Base-by-base conservation (phyloP, 2,797 vertebrate species). In the Esox masquinongy region DNA sequence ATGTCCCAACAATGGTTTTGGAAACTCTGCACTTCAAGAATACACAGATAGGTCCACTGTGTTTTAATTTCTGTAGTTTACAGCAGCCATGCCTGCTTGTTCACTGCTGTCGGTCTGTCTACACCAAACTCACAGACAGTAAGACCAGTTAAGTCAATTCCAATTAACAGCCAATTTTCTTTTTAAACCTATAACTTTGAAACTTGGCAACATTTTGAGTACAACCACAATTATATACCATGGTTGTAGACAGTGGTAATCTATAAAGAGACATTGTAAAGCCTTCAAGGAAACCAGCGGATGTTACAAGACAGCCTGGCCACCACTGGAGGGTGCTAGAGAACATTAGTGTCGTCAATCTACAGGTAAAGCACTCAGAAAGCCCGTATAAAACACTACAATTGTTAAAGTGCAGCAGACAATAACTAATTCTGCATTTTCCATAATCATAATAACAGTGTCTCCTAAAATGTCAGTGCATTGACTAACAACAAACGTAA, bases 11-110 rank as follows among this genome's bases (percentile, higher is more conserved):
- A 19, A 15, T 75, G n/a, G 83, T 90, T 82, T 93, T 93, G 92
- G 91, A 92, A 92, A 92, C 90, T 90, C 87, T 86, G 90, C 88
- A 92, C 90, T 87, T 92, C 80, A 91, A 85, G 83, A 91, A 91
- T 79, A 71, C 31, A 77, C 84, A 87, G 82, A 85, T 78, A 80
- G 76, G 82, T 83, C 83, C 75, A 74, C 51, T 69, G 8, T 26
- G 69, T 70, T 53, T 75, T 80, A 51, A 69, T 74, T 76, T 72
- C 63, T 66, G 56, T 51, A 71, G 59, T 53, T 22, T 26, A 68
- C 70, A 78, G 67, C 73, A 73, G 71, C 77, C 51, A 49, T 19
- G 59, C 61, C 59, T 56, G 50, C 31, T 24, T 12, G 59, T 22
- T 22, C 56, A 80, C 64, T 31, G 70, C 73, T 36, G 12, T 29